Percentiles rank a stretch among this genome's conserved stretches.
Evolutionary conservation across 2,113 vertebrate genomes (phyloP).

Genomic region (Verasper variegatus): DNA sequence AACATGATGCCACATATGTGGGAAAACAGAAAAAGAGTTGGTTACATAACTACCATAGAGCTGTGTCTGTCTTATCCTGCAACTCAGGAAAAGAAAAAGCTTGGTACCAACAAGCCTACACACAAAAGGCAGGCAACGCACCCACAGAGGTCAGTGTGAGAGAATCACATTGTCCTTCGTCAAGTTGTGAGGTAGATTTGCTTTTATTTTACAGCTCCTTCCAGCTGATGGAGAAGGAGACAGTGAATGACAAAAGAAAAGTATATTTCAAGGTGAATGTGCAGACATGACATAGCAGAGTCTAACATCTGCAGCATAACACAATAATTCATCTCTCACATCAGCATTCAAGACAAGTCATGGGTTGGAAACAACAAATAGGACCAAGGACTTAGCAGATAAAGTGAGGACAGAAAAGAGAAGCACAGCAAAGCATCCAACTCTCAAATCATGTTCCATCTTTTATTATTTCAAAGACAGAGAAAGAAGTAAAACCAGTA

Average conservation of each 20-base stretch:
- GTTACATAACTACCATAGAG: conserved; percentile 63
- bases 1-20: conserved; percentile 72
- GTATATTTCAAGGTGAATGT: conserved; percentile 79
- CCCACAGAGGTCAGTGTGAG: conserved; percentile 60
- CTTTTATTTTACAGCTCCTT: conserved; percentile 54
- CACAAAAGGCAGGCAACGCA: conserved; percentile 24
- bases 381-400: conserved; percentile 67
- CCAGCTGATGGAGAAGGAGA: conserved; percentile 41
- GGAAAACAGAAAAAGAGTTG: conserved; percentile 53
- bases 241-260: conserved; percentile 11
- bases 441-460: conserved; percentile 8
- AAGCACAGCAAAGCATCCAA: conserved; percentile 15
- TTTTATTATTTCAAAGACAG: background rate
- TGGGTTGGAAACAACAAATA: conserved; percentile 77
- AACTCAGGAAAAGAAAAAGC: conserved; percentile 34
- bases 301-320: conserved; percentile 77
- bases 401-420: conserved; percentile 49
- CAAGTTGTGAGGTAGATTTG: conserved; percentile 43
- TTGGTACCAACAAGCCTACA: conserved; percentile 31
- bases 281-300: conserved; percentile 76
- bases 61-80: conserved; percentile 43
- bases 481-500: background rate
- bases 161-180: conserved; percentile 53
- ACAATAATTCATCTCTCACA: conserved; percentile 77
- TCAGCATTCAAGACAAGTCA: conserved; percentile 80